Evolutionary conservation across 2,797 vertebrate species (phyloP), one percentile per base, ranked within the genome.

Genomic region (Pyrocephalus nanus): DNA sequence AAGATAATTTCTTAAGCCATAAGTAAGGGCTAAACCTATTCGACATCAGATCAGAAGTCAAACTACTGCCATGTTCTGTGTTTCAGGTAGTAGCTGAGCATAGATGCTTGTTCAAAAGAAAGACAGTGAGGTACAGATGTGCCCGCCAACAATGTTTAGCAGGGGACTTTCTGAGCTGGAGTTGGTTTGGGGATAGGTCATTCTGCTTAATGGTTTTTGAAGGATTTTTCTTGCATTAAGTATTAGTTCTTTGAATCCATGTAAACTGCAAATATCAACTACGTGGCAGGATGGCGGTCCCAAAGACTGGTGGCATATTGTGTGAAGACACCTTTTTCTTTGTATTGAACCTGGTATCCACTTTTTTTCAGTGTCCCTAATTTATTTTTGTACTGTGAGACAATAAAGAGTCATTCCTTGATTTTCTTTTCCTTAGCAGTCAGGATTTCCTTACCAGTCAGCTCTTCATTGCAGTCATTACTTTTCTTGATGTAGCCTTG

Each of bases 101-200:
- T 6, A 70, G 55, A 29, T 53, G 6, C 16, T 65, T 61, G 9
- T n/a, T 75, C 21, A 22, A 26, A 72, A n/a, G 20, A 43, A 64
- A 32, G 32, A 18, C 30, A 60, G 13, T 70, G 57, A 76, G 27
- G 12, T 55, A 18, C 42, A 80, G 15, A 26, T 50, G 15, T 50
- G 42, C 38, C 29, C 0, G 0, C 47, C 47, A 40, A 11, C 67
- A 5, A 0, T 57, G 23, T 60, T 64, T 43, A 57, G 7, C 25
- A 48, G 14, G 22, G 36, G 30, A 50, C 43, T 74, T 70, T 40
- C 62, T 48, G 51, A 82, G 43, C 15, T 54, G 36, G 9, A 71
- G 6, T 9, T 40, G 25, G 8, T 76, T 25, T 54, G 29, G 11
- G 22, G 6, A 26, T 32, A 51, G 61, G 53, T 26, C 5, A 2